Evolutionary conservation across 2,797 vertebrate genomes (phyloP).

Genomic region (Bufotes viridis): DNA sequence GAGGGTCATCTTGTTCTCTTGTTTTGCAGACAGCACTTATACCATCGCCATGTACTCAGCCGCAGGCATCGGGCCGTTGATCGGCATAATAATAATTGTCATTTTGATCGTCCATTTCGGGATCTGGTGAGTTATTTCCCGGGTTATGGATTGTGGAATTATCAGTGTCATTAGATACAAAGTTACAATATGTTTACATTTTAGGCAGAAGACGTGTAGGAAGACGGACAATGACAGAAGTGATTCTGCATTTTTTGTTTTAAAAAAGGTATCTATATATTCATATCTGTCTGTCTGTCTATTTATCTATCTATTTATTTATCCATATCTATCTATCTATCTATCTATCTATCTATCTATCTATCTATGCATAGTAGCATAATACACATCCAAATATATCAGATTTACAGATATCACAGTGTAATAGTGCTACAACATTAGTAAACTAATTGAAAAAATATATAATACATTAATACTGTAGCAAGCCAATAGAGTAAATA

Average conservation of each 20-base stretch:
- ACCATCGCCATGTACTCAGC: conserved; percentile 60
- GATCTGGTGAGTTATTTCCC: conserved; percentile 61
- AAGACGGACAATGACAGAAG: not conserved
- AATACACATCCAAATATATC: too few species aligned
- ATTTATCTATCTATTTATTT: not conserved
- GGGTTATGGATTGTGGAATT: not conserved
- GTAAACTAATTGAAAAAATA: too few species aligned
- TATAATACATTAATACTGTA: too few species aligned
- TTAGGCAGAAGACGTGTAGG: not conserved
- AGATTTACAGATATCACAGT: too few species aligned
- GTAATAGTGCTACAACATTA: too few species aligned
- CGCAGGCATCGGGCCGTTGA: conserved; percentile 37
- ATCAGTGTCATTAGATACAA: not conserved
- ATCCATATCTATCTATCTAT: too few species aligned
- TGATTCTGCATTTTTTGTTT: conserved; percentile 39
- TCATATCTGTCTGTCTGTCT: not conserved
- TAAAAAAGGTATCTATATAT: conserved; percentile 42
- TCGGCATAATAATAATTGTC: conserved; percentile 57
- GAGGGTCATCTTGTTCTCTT: not conserved
- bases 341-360: not conserved
- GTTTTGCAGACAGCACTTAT: conserved; percentile 63
- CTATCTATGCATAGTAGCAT: conserved; percentile 8
- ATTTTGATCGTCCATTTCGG: conserved; percentile 53
- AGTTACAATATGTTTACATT: not conserved
- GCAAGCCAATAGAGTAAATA: too few species aligned